These are phyloP conservation scores for Pogonocherus hispidulus DNA, from an alignment of 2,888 invertebrate genomes.

Conservation along the genomic window DNA sequence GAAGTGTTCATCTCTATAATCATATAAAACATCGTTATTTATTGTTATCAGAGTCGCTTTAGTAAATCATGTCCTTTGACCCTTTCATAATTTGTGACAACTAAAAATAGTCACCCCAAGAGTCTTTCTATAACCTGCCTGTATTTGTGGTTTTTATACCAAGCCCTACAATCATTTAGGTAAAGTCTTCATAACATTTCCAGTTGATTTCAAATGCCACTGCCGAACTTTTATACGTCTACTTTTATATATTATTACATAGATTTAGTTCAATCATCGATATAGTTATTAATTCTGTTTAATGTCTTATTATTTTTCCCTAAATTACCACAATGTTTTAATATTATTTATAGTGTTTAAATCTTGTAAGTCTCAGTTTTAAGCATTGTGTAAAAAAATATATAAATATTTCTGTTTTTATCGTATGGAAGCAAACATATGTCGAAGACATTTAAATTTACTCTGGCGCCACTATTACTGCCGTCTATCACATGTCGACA, in stretches of 20 bases:
- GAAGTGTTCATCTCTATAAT: not conserved
- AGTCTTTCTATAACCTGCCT: not conserved
- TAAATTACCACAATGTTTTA: too few species aligned
- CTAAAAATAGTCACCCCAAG: conserved; percentile 17
- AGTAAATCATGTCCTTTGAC: not conserved
- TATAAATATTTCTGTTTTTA: conserved; percentile 38
- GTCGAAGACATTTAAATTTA: conserved; percentile 48
- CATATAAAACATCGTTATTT: not conserved
- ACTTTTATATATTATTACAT: too few species aligned
- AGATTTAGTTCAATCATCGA: too few species aligned
- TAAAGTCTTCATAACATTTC: too few species aligned
- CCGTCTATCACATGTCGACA: conserved; percentile 34
- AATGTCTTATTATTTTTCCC: too few species aligned
- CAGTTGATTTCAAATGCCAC: too few species aligned
- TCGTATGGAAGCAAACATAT: conserved; percentile 45
- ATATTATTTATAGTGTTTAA: not conserved
- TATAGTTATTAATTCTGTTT: too few species aligned
- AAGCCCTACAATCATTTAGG: too few species aligned
- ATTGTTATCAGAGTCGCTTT: conserved; percentile 1
- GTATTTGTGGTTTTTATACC: not conserved
- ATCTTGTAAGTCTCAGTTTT: too few species aligned
- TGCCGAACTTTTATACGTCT: too few species aligned
- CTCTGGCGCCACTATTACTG: conserved; percentile 43
- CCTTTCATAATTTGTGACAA: conserved; percentile 4
- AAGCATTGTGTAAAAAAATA: not conserved